Conservation (phyloP, 2,888 invertebrate species). For the Noctua fimbriata region DNA sequence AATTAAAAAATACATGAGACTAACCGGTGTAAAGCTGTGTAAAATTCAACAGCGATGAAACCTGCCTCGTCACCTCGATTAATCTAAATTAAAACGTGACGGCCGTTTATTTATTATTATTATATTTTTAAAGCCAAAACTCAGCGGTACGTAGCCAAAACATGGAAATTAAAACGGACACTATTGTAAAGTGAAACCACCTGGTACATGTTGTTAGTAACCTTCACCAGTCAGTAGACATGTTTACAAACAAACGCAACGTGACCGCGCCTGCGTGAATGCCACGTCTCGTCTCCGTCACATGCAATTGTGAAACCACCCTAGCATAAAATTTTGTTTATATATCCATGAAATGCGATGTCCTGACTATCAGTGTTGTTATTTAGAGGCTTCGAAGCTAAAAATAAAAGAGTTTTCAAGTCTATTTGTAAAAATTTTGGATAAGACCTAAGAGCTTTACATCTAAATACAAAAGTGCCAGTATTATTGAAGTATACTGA, state of each 20-base stretch:
- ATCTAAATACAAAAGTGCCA: background rate
- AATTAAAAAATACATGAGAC: background rate
- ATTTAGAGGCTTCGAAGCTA: background rate
- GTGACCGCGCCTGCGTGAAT: conserved; percentile 76
- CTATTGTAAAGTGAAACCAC: conserved; percentile 64
- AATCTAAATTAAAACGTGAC: conserved; percentile 7
- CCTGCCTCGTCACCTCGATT: background rate
- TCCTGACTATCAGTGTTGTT: background rate
- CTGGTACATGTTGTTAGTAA: conserved; percentile 63
- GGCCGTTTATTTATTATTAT: conserved; percentile 2
- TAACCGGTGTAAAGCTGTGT: background rate
- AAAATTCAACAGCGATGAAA: background rate
- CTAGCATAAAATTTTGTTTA: conserved; percentile 51
- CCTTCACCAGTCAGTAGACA: conserved; percentile 73
- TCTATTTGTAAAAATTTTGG: background rate
- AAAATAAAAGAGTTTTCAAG: background rate
- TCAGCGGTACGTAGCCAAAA: conserved; percentile 50
- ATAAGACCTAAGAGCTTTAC: background rate
- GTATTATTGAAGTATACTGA: background rate
- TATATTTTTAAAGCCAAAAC: background rate
- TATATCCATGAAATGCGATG: conserved; percentile 37
- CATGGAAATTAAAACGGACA: conserved; percentile 48
- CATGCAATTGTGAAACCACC: conserved; percentile 60
- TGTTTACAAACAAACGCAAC: conserved; percentile 84
- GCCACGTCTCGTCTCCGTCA: conserved; percentile 65